Conservation (phyloP, 2,113 vertebrate species). For the Leptosomus discolor region DNA sequence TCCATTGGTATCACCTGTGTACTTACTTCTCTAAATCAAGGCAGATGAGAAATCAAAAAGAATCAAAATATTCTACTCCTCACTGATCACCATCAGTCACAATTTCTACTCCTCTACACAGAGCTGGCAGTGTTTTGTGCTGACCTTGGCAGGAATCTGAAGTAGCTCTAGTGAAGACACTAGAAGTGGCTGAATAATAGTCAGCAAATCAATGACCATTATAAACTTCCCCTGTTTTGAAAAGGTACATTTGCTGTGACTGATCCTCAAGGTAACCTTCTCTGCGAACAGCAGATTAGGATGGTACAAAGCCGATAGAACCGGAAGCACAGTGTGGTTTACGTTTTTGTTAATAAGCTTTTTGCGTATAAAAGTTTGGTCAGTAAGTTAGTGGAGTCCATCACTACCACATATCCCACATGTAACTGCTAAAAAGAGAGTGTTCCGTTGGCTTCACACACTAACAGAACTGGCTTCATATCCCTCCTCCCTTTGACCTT, state of each 20-base stretch:
- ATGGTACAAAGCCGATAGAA: background rate
- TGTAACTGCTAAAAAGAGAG: background rate
- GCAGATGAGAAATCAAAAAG: background rate
- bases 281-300: background rate
- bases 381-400: background rate
- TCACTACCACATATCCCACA: too few relatives aligned
- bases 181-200: background rate
- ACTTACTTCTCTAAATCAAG: background rate
- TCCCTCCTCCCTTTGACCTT: constrained; percentile 28
- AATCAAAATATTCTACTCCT: background rate
- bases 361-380: fast-evolving
- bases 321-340: background rate
- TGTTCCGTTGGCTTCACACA: background rate
- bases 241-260: background rate
- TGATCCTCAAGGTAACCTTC: background rate
- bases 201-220: background rate
- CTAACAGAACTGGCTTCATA: background rate
- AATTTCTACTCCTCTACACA: background rate
- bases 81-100: background rate
- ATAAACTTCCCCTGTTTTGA: background rate
- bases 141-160: background rate
- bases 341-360: background rate
- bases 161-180: background rate
- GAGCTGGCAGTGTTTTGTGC: background rate
- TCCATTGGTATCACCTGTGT: fast-evolving